A percentile compares a stretch with the other conserved stretches of the same genome.
These are phyloP conservation scores for Urechis unicinctus DNA, from an alignment of 2,888 invertebrate species.

Conservation along the genomic window DNA sequence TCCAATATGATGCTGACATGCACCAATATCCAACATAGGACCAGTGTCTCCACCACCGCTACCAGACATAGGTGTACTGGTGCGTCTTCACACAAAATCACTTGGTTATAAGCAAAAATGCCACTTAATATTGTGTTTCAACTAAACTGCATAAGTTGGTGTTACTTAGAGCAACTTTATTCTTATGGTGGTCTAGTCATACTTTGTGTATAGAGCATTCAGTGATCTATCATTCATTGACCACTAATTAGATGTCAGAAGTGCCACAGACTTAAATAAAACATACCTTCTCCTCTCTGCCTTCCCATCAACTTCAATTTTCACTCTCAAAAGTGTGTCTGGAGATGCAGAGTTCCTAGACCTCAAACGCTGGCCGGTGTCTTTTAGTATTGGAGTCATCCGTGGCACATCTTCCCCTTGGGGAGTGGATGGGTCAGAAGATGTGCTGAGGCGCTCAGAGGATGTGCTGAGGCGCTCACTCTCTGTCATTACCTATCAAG, in stretches of 20 bases:
- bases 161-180: constrained; percentile 2
- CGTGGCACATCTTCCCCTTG: neutral
- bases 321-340: no score
- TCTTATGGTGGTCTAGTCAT: constrained; percentile 2
- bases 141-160: no score
- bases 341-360: neutral
- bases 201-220: no score
- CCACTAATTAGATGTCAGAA: no score
- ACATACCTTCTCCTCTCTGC: neutral
- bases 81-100: constrained; percentile 14
- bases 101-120: no score
- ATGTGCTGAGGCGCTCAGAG: neutral
- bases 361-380: neutral
- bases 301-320: no score
- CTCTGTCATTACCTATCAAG: no score
- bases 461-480: no score
- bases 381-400: neutral
- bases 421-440: neutral
- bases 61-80: constrained; percentile 25
- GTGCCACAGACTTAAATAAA: no score
- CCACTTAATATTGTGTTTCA: no score
- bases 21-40: neutral
- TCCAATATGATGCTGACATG: constrained; percentile 27
- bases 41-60: constrained; percentile 5
- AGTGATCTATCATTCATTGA: no score